A percentile compares a stretch with the other conserved stretches of the same genome.
phyloP scores from a whole-genome alignment of 2,113 vertebrate species.

The Sinocyclocheilus grahami region DNA sequence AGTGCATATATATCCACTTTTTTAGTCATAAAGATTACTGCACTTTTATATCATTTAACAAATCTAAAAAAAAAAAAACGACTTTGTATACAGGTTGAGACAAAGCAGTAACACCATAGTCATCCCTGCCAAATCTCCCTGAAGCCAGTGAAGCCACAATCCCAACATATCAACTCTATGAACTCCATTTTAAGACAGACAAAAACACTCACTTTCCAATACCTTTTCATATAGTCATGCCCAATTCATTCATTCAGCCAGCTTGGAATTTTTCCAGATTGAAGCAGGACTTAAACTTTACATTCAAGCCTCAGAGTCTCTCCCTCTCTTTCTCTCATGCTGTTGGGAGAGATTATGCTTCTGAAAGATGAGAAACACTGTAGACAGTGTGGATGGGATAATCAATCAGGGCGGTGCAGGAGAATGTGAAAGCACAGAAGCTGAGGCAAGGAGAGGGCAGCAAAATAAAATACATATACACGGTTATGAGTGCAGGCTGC shows the following conservation, averaged over 20 bases:
- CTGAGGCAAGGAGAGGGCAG: slow-evolving; percentile 49
- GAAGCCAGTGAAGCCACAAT: background rate
- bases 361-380: slow-evolving; percentile 75
- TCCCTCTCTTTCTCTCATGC: slow-evolving; percentile 49
- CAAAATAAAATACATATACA: slow-evolving; percentile 74
- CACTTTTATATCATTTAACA: background rate
- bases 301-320: slow-evolving; percentile 9
- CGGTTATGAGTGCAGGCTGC: slow-evolving; percentile 72
- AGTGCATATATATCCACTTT: background rate
- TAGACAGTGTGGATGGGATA: slow-evolving; percentile 73
- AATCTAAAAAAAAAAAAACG: background rate
- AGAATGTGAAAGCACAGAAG: slow-evolving; percentile 45
- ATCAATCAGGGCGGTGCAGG: slow-evolving; percentile 73
- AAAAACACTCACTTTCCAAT: background rate
- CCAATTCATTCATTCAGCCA: slow-evolving; percentile 32
- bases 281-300: slow-evolving; percentile 38
- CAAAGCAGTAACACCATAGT: background rate
- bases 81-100: background rate
- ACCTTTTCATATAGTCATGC: slow-evolving; percentile 30
- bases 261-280: slow-evolving; percentile 34
- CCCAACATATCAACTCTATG: slow-evolving; percentile 26
- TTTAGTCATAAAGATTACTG: background rate
- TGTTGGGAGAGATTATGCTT: slow-evolving; percentile 74
- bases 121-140: background rate
- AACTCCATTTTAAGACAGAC: slow-evolving; percentile 18